Evolutionary conservation across 1,140 invertebrate genomes (phyloP), one percentile per base, ranked within the genome.

Genomic region (Augochlora pura): DNA sequence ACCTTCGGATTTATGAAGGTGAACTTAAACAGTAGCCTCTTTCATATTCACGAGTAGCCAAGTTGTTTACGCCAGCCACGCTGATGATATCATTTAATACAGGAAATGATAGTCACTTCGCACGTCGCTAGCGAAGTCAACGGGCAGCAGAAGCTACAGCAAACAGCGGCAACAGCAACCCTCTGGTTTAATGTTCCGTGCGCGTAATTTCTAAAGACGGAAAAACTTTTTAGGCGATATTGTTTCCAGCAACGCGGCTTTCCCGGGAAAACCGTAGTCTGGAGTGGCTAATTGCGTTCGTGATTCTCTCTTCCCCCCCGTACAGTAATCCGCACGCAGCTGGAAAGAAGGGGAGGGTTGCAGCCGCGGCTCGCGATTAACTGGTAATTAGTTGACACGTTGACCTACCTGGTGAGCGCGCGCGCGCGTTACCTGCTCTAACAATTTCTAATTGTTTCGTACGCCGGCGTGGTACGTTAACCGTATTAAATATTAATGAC

Each of bases 381-480:
- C 27, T n/a, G 14, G 39, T 68, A 77, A 77, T 77, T 70, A 67
- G 46, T 66, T 68, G 42, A 67, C 49, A 49, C 57, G 57, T 23
- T 39, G 25, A 39, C 27, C 27, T 14, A 18, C 18, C n/a, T 27
- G 5, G 23, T 60, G n/a, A n/a, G n/a, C n/a, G n/a, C n/a, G n/a
- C n/a, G n/a, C n/a, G 54, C 32, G 21, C 42, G 9, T 70, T 70
- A 25, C 42, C 10, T 4, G 10, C 14, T 38, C 18, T 59, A 77
- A 77, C n/a, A n/a, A 70, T 77, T 77, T 39, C 42, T 69, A 76
- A 69, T 60, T 69, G 67, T 62, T 60, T 49, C 72, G 32, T 52
- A n/a, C 23, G 49, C 1, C 39, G 39, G n/a, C 21, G 21, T 18
- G 49, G 63, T 21, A 23, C 32, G 52, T 77, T 67, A 57, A n/a